A percentile compares a stretch with the other conserved stretches of the same genome.
Conservation (phyloP, 2,113 vertebrate species). For the Bothrops jararaca region DNA sequence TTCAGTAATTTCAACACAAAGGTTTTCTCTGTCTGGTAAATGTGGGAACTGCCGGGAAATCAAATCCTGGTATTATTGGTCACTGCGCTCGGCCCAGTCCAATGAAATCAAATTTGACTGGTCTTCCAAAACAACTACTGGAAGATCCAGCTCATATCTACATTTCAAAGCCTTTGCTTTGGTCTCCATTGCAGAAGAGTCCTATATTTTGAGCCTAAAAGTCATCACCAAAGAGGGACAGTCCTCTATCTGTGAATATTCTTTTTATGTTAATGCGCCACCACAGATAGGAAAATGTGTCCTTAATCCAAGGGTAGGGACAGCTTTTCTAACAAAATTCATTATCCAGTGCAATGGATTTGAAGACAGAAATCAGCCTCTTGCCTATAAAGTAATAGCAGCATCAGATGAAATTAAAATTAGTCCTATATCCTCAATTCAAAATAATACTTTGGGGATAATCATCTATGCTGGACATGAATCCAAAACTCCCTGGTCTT, state of each 20-base stretch:
- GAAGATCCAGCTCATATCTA: constrained; percentile 50
- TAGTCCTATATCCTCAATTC: constrained; percentile 53
- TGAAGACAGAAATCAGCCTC: constrained; percentile 56
- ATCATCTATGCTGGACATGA: constrained; percentile 60
- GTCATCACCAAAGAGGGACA: constrained; percentile 54
- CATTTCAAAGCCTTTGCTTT: constrained; percentile 64
- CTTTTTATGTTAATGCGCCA: constrained; percentile 52
- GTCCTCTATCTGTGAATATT: accelerated
- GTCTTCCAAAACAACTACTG: constrained; percentile 56
- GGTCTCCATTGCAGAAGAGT: background rate
- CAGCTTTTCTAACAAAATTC: constrained; percentile 64
- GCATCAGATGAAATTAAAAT: constrained; percentile 25
- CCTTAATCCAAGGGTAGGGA: constrained; percentile 39
- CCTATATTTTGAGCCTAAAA: constrained; percentile 39
- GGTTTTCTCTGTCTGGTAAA: constrained; percentile 63
- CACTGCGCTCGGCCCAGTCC: constrained; percentile 25
- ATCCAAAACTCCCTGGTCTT: constrained; percentile 38
- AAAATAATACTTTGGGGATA: constrained; percentile 59
- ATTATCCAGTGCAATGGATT: constrained; percentile 60
- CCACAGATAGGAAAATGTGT: constrained; percentile 53
- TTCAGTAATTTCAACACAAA: constrained; percentile 51
- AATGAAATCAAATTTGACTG: constrained; percentile 65
- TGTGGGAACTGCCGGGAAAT: constrained; percentile 52
- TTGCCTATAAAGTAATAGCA: constrained; percentile 67
- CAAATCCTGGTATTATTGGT: constrained; percentile 57